phyloP scores from a whole-genome alignment of 2,888 invertebrate species.

The Imbricaverruca yamaguchii region DNA sequence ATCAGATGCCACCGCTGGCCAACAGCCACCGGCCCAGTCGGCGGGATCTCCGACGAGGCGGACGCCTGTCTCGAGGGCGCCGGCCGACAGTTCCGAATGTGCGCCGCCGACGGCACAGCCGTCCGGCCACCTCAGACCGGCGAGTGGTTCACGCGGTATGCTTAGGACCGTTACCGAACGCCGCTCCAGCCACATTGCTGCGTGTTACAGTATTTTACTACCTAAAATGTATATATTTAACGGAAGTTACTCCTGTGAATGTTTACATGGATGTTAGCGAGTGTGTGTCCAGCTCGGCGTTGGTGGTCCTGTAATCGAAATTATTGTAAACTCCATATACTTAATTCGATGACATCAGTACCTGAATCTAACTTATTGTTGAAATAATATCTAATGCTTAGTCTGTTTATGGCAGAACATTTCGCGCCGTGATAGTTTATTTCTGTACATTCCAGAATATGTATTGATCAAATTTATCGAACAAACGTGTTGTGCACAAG shows the following conservation, averaged over 20 bases:
- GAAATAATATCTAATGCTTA: neutral
- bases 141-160: too few relatives aligned
- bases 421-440: neutral
- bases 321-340: too few relatives aligned
- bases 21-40: too few relatives aligned
- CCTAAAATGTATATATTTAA: slow-evolving; percentile 15
- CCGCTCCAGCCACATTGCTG: neutral
- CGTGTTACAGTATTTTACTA: slow-evolving; percentile 16
- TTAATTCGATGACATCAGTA: neutral
- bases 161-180: too few relatives aligned
- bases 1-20: neutral
- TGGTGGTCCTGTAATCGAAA: neutral
- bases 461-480: slow-evolving; percentile 17
- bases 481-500: neutral
- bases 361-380: slow-evolving; percentile 9
- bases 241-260: slow-evolving; percentile 12
- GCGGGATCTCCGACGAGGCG: too few relatives aligned
- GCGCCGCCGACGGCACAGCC: too few relatives aligned
- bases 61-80: too few relatives aligned
- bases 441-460: slow-evolving; percentile 16
- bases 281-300: neutral
- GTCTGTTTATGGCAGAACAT: neutral
- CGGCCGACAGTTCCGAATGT: too few relatives aligned
- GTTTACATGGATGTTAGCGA: slow-evolving; percentile 1
- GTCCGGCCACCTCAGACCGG: too few relatives aligned